Conservation (phyloP, 2,113 vertebrate species). For the Pseudolaguvia tuberculata region DNA sequence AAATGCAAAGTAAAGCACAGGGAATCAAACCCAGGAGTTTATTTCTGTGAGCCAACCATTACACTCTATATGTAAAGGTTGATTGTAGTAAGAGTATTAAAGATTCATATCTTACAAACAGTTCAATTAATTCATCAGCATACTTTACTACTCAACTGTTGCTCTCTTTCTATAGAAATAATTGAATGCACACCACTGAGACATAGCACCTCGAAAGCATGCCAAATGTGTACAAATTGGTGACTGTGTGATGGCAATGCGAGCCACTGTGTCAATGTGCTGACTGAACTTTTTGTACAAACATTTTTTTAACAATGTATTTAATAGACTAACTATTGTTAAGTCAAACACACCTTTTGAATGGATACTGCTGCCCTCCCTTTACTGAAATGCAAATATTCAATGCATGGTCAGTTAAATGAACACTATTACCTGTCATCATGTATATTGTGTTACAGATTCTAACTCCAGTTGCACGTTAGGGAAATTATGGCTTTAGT, state of each 20-base stretch:
- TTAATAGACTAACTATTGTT: not conserved
- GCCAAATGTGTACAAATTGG: too few relatives aligned
- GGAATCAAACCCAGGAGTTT: too few relatives aligned
- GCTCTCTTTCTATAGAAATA: too few relatives aligned
- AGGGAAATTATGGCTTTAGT: conserved; percentile 36
- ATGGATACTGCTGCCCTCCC: not conserved
- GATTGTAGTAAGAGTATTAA: not conserved
- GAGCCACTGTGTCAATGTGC: not conserved
- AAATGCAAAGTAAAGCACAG: too few relatives aligned
- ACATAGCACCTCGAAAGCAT: not conserved
- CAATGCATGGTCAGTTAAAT: conserved; percentile 6
- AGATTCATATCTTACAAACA: not conserved
- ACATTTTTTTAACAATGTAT: not conserved
- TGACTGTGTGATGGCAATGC: not conserved
- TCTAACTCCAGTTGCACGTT: conserved; percentile 23
- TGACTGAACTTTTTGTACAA: not conserved
- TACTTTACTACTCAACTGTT: not conserved
- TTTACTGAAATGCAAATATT: conserved; percentile 19
- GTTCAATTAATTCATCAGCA: not conserved
- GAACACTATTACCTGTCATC: conserved; percentile 29
- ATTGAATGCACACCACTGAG: not conserved
- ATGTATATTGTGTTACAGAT: conserved; percentile 29
- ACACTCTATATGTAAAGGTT: conserved; percentile 6
- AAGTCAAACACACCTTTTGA: not conserved
- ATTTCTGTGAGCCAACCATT: too few relatives aligned